phyloP scores from a whole-genome alignment of 2,888 invertebrate genomes.

The Temnothorax ravouxi region DNA sequence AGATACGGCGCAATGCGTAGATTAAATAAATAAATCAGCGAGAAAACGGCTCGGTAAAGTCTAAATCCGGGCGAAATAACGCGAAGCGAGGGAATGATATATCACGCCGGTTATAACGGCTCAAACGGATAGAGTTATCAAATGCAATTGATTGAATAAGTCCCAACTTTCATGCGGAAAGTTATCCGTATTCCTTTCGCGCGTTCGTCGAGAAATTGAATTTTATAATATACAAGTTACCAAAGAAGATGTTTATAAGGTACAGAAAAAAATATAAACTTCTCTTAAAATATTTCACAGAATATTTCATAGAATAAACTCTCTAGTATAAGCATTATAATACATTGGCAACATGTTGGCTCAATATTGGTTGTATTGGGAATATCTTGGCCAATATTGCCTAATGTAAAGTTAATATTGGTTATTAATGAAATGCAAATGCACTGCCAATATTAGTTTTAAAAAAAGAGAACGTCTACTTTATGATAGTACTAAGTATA shows the following conservation, averaged over 20 bases:
- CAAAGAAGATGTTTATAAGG: background rate
- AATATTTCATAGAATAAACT: background rate
- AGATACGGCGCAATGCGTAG: constrained; percentile 6
- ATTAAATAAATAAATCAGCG: constrained; percentile 55
- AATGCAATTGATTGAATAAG: constrained; percentile 39
- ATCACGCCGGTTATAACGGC: constrained; percentile 20
- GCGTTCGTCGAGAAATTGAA: background rate
- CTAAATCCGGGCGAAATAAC: constrained; percentile 35
- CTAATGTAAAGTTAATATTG: too few relatives aligned
- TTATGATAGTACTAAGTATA: too few relatives aligned
- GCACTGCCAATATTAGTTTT: too few relatives aligned
- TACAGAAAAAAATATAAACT: background rate
- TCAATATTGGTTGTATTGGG: too few relatives aligned
- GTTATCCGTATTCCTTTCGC: background rate
- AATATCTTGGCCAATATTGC: too few relatives aligned
- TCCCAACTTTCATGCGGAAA: background rate
- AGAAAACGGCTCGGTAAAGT: constrained; percentile 27
- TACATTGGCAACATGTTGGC: too few relatives aligned
- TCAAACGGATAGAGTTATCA: constrained; percentile 41
- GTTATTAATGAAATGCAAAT: too few relatives aligned
- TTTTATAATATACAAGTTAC: background rate
- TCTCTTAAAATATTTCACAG: background rate
- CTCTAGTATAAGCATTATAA: too few relatives aligned
- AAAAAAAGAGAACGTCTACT: too few relatives aligned
- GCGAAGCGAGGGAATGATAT: constrained; percentile 25